These are phyloP conservation scores for Pelochelys cantorii DNA, from an alignment of 2,797 vertebrate genomes.

Conservation along the genomic window DNA sequence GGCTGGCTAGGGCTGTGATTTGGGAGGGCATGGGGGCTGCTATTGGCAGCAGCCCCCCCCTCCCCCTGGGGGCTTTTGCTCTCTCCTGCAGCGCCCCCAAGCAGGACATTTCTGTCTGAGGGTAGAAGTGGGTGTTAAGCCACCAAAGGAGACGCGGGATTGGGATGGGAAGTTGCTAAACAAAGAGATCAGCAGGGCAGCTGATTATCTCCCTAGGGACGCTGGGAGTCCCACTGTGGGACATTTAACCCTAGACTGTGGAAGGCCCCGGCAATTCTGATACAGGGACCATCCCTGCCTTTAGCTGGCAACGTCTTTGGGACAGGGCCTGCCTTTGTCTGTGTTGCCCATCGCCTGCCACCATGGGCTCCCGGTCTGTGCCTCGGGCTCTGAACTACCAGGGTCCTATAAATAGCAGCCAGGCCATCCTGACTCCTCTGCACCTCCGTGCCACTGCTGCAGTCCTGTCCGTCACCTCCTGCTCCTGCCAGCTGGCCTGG, in stretches of 20 bases:
- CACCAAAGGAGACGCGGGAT: neutral
- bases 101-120: neutral
- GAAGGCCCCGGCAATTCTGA: neutral
- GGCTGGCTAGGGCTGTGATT: rapidly evolving
- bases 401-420: neutral
- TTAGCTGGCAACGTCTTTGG: neutral
- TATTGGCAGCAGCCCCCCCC: neutral
- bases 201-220: neutral
- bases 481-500: neutral
- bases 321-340: neutral
- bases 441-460: neutral
- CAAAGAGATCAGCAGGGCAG: neutral
- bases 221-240: neutral
- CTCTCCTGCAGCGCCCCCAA: neutral
- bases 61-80: neutral
- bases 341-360: neutral
- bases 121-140: neutral
- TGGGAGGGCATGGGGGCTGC: rapidly evolving
- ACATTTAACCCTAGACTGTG: neutral
- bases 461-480: neutral
- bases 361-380: neutral
- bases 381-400: neutral
- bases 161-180: neutral
- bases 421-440: neutral
- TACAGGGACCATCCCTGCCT: neutral